Evolutionary conservation across 2,113 vertebrate species (phyloP).

Genomic region (Probosciger aterrimus): DNA sequence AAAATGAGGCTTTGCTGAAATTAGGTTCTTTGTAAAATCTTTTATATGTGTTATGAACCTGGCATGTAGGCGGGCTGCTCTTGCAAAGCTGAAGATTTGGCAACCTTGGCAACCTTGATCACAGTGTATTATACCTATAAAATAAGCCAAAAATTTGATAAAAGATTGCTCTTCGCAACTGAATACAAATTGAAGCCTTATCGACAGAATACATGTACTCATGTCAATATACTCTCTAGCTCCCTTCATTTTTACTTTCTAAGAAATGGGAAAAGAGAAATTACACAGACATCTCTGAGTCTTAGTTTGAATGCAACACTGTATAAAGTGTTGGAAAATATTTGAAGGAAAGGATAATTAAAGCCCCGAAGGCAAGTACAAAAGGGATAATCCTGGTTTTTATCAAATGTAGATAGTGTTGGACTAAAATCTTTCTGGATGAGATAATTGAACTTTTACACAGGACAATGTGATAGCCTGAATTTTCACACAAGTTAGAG

Average conservation of each 20-base stretch:
- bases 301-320: neutral
- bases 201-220: neutral
- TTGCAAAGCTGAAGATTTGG: constrained; percentile 11
- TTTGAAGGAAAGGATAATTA: neutral
- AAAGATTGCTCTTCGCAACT: neutral
- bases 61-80: neutral
- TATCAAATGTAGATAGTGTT: neutral
- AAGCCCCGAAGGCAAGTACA: neutral
- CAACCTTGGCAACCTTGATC: constrained; percentile 25
- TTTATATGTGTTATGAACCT: neutral
- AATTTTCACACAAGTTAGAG: neutral
- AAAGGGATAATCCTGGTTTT: neutral
- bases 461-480: neutral
- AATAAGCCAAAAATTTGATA: neutral
- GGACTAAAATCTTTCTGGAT: neutral
- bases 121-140: neutral
- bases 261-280: neutral
- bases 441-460: constrained; percentile 1
- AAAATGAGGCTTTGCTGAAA: constrained; percentile 35
- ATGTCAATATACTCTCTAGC: neutral
- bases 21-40: neutral
- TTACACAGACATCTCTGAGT: neutral
- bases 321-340: neutral
- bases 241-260: neutral
- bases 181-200: neutral